Evolutionary conservation across 2,797 vertebrate genomes (phyloP), one percentile per base, ranked within the genome.

Genomic region (Eulemur mongoz): DNA sequence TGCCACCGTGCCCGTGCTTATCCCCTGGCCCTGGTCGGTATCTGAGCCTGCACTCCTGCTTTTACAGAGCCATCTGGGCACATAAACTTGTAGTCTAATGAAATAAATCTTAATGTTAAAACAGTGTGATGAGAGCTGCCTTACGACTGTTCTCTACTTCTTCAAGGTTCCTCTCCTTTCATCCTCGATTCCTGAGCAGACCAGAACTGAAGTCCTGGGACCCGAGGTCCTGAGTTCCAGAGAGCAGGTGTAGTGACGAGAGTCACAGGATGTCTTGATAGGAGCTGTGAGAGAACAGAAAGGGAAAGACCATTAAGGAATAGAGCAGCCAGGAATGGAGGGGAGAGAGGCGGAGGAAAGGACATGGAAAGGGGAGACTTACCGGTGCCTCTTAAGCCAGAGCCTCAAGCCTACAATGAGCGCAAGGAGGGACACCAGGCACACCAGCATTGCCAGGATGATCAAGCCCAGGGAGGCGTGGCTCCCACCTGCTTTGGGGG

Each of bases 251-350:
- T 22, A 2, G 18, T 0, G 4, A 69, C 13, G 4, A 57, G 8
- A 79, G 15, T 96, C 79, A 96, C 1, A 3, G 0, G 78, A 96
- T 63, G 70, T 35, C 52, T 38, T 69, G 57, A 48, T 97, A 97
- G 52, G 7, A 75, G 22, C 97, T 97, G 52, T 25, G 52, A 92
- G 65, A 35, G 2, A 67, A 91, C 0, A 79, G 35, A 88, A 72
- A 80, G 20, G 25, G 70, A 70, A 38, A 81, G 11, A 54, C 11
- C 27, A 4, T 73, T 63, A 67, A 69, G 45, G 30, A 40, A 35
- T 83, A 43, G 14, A 10, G 18, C 18, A 73, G 15, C 12, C 50
- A 40, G 32, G 11, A 52, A 2, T 1, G 4, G 9, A 78, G 35
- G 48, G 4, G 4, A 72, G 35, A 69, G 35, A 76, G 59, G 17